Percentiles rank a stretch among this genome's conserved stretches.
phyloP scores from a whole-genome alignment of 2,113 vertebrate species.

The Triplophysa siluroides region DNA sequence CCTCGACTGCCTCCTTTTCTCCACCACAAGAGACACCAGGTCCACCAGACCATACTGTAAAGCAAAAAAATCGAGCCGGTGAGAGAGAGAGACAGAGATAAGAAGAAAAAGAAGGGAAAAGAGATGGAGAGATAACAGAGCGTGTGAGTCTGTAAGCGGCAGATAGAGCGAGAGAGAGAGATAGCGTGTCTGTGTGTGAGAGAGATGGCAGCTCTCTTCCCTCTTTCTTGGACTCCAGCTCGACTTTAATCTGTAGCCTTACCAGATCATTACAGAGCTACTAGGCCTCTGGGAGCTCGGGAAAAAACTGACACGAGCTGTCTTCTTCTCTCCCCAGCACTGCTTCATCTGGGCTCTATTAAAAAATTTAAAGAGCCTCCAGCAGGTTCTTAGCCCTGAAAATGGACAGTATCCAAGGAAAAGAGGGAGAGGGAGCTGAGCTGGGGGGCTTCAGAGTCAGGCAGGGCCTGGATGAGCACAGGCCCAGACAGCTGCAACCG shows the following conservation, averaged over 20 bases:
- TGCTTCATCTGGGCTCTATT: constrained; percentile 63
- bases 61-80: constrained; percentile 38
- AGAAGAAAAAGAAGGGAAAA: constrained; percentile 38
- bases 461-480: constrained; percentile 60
- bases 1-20: constrained; percentile 1
- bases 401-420: constrained; percentile 62
- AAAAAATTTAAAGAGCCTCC: constrained; percentile 62
- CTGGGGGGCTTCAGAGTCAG: constrained; percentile 47
- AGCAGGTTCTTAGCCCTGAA: constrained; percentile 62
- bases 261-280: constrained; percentile 64
- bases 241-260: constrained; percentile 63
- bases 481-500: constrained; percentile 71
- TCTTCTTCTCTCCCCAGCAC: constrained; percentile 58
- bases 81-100: constrained; percentile 25
- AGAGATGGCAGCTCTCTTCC: constrained; percentile 48
- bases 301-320: constrained; percentile 63
- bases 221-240: constrained; percentile 58
- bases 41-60: constrained; percentile 29
- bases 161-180: constrained; percentile 28
- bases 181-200: constrained; percentile 3
- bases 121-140: constrained; percentile 40
- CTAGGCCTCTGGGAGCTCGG: constrained; percentile 62
- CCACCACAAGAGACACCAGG: constrained; percentile 28
- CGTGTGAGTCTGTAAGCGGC: constrained; percentile 31
- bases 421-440: constrained; percentile 49